Percentiles rank a stretch among this genome's conserved stretches.
phyloP scores from a whole-genome alignment of 2,888 invertebrate genomes.

The Aphidius colemani region DNA sequence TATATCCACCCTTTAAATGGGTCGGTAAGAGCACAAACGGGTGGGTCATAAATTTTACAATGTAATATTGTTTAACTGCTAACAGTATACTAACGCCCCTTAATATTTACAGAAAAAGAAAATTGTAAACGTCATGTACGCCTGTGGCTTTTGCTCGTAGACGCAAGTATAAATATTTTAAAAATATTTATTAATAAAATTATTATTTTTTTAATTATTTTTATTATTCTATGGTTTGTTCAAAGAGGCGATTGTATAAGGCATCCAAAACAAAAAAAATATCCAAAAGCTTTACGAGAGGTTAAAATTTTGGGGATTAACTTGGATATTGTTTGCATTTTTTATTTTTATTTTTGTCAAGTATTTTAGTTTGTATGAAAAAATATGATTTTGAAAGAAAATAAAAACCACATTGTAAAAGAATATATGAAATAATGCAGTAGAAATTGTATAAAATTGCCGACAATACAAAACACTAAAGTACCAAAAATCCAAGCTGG shows the following conservation, averaged over 20 bases:
- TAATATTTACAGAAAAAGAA: slow-evolving; percentile 32
- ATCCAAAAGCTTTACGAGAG: no score
- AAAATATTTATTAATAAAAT: not conserved
- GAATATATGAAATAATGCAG: slow-evolving; percentile 1
- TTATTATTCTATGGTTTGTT: not conserved
- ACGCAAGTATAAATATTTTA: not conserved
- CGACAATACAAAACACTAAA: not conserved
- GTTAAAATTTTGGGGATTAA: no score
- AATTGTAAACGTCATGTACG: slow-evolving; percentile 35
- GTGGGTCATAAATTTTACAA: slow-evolving; percentile 55
- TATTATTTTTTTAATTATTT: not conserved
- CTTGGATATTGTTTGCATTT: no score
- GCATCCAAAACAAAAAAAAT: not conserved
- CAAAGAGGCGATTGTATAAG: not conserved
- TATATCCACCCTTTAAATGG: slow-evolving; percentile 27
- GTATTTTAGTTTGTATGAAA: slow-evolving; percentile 6
- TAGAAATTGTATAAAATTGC: slow-evolving; percentile 1
- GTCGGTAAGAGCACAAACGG: slow-evolving; percentile 16
- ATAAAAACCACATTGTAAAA: not conserved
- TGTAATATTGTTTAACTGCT: slow-evolving; percentile 59
- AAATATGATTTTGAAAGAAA: slow-evolving; percentile 5
- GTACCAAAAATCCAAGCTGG: not conserved
- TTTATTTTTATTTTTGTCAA: no score
- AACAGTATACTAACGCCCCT: slow-evolving; percentile 51
- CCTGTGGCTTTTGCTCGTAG: not conserved